Conservation (phyloP, 2,797 vertebrate genomes). For the Melanotaenia trifasciata region DNA sequence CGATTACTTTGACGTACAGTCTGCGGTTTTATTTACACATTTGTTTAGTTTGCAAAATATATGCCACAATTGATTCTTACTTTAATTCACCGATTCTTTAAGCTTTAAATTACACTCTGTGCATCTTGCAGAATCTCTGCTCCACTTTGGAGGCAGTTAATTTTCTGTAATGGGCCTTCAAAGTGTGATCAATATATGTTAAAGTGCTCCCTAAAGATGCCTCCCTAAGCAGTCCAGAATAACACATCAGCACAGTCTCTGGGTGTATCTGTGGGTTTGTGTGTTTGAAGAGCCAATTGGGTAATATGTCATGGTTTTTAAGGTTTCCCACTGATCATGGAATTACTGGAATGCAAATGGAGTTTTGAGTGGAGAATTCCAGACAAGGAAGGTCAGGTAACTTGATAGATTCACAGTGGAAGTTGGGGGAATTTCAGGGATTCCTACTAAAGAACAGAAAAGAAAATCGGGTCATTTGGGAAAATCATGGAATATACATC, state of each 20-base stretch:
- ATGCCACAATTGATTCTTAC: conserved; percentile 31
- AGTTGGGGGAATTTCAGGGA: conserved; percentile 34
- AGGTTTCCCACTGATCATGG: conserved; percentile 48
- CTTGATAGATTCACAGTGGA: conserved; percentile 39
- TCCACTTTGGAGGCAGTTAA: conserved; percentile 52
- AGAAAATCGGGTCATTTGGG: conserved; percentile 6
- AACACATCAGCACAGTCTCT: conserved; percentile 46
- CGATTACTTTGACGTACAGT: background rate
- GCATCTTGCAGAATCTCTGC: conserved; percentile 20
- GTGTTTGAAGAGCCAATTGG: conserved; percentile 38
- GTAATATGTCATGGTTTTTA: conserved; percentile 58
- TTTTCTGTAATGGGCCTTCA: conserved; percentile 38
- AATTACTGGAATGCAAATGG: conserved; percentile 70
- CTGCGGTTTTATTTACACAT: conserved; percentile 24
- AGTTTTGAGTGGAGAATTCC: conserved; percentile 40
- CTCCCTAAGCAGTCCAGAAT: conserved; percentile 49
- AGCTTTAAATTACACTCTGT: conserved; percentile 39
- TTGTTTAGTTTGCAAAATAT: conserved; percentile 27
- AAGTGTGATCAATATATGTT: conserved; percentile 66
- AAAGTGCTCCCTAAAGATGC: conserved; percentile 48
- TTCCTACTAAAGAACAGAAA: conserved; percentile 1
- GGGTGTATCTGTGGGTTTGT: background rate
- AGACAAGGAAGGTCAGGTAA: conserved; percentile 51
- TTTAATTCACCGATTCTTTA: conserved; percentile 37
- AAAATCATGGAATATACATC: conserved; percentile 43